phyloP scores from a whole-genome alignment of 2,797 vertebrate species.

The Todus mexicanus region DNA sequence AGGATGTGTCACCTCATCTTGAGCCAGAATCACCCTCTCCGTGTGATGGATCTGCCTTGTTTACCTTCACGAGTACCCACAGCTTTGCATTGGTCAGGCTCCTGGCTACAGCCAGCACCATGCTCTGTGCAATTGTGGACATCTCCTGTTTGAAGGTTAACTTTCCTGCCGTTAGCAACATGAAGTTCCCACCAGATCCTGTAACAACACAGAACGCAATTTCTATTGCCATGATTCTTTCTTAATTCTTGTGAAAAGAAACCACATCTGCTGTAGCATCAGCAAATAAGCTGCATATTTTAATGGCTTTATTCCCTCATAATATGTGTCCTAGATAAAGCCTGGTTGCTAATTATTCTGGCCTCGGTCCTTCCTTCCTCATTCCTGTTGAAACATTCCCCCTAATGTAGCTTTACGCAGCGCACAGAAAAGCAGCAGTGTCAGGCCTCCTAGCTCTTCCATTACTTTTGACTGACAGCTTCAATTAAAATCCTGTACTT shows the following conservation, averaged over 20 bases:
- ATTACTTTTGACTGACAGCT: constrained; percentile 25
- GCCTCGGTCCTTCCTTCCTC: background rate
- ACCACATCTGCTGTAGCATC: background rate
- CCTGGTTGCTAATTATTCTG: constrained; percentile 5
- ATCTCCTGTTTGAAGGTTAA: background rate
- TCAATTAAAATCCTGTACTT: constrained; percentile 29
- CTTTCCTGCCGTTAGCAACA: background rate
- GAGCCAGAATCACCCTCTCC: background rate
- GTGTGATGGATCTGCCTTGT: background rate
- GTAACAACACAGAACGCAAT: background rate
- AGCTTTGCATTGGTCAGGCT: background rate
- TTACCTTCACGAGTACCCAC: fast-evolving
- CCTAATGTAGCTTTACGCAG: background rate
- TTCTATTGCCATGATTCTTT: background rate
- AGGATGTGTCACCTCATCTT: background rate
- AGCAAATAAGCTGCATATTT: background rate
- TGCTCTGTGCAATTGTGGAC: background rate
- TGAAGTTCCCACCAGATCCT: background rate
- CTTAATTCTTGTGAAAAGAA: background rate
- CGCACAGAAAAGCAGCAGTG: background rate
- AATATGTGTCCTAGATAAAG: background rate
- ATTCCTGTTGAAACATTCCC: background rate
- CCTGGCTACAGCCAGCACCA: background rate
- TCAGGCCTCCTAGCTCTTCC: background rate
- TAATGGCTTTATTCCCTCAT: background rate